Evolutionary conservation across 2,888 invertebrate genomes (phyloP).

Genomic region (Timandra comae): DNA sequence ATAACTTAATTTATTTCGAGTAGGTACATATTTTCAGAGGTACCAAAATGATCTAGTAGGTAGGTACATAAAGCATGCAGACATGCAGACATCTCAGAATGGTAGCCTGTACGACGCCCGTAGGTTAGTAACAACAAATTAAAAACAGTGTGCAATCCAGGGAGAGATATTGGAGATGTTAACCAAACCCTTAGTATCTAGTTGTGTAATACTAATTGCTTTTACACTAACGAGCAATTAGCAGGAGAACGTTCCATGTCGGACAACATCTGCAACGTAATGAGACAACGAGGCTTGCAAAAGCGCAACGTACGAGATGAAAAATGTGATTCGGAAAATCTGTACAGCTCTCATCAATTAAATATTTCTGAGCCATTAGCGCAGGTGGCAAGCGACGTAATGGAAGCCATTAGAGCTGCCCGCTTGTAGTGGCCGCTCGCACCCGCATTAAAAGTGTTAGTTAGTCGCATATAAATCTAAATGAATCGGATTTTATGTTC

Average conservation of each 20-base stretch:
- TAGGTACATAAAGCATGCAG: too few species aligned
- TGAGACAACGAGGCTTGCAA: conserved; percentile 4
- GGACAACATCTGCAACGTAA: conserved; percentile 8
- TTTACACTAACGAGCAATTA: conserved; percentile 2
- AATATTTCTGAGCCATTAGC: conserved; percentile 71
- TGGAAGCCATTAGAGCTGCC: conserved; percentile 65
- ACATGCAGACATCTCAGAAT: too few species aligned
- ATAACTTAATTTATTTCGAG: too few species aligned
- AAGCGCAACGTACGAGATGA: conserved; percentile 44
- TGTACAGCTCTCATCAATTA: conserved; percentile 58
- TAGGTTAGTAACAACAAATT: too few species aligned
- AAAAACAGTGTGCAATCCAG: too few species aligned
- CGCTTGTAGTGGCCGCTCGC: conserved; percentile 26
- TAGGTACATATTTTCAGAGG: too few species aligned
- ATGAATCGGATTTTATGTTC: conserved; percentile 32
- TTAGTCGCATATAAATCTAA: conserved; percentile 39
- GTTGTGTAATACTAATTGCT: conserved; percentile 1
- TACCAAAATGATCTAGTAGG: too few species aligned
- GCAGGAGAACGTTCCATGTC: conserved; percentile 1
- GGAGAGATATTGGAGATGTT: too few species aligned
- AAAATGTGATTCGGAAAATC: conserved; percentile 55
- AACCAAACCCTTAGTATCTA: conserved; percentile 4
- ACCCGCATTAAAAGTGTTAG: conserved; percentile 41
- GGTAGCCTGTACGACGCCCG: too few species aligned
- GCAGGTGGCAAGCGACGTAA: conserved; percentile 66